Conservation (phyloP, 2,113 vertebrate genomes). For the Syngnathus floridae region DNA sequence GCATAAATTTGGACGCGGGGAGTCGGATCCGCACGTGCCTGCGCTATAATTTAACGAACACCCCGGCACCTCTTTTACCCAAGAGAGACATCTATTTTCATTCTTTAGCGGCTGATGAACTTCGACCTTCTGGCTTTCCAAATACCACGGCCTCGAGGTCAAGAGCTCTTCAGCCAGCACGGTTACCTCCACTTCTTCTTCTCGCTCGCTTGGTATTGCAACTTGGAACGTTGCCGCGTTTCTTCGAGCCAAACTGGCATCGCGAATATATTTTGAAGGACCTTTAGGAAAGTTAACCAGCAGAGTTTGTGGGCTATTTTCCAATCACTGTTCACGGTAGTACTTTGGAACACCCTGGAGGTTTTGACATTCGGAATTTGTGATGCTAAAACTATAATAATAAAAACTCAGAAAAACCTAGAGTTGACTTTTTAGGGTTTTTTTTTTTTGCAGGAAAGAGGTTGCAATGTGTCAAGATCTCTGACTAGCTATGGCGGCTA, state of each 20-base stretch:
- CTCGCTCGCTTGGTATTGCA: slow-evolving; percentile 5
- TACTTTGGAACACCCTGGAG: neutral
- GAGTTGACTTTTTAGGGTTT: neutral
- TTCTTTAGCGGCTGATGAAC: slow-evolving; percentile 40
- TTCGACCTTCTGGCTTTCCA: slow-evolving; percentile 11
- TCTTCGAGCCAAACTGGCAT: slow-evolving; percentile 8
- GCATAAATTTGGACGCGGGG: slow-evolving; percentile 3
- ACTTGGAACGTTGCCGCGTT: slow-evolving; percentile 19
- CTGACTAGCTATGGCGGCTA: neutral
- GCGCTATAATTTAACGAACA: slow-evolving; percentile 17
- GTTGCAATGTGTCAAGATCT: neutral
- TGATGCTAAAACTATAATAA: neutral
- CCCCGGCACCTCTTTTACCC: slow-evolving; percentile 23
- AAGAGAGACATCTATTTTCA: slow-evolving; percentile 35
- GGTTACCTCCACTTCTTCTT: slow-evolving; percentile 14
- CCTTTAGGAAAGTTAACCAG: neutral
- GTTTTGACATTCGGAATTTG: neutral
- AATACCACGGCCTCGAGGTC: slow-evolving; percentile 25
- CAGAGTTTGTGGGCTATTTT: neutral
- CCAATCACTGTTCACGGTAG: neutral
- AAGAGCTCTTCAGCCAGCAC: slow-evolving; percentile 26
- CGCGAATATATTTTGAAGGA: neutral
- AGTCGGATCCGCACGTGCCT: slow-evolving; percentile 3
- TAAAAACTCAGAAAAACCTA: neutral
- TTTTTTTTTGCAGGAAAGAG: neutral